phyloP scores from a whole-genome alignment of 23 tunicate species.

The Halocynthia roretzi region DNA sequence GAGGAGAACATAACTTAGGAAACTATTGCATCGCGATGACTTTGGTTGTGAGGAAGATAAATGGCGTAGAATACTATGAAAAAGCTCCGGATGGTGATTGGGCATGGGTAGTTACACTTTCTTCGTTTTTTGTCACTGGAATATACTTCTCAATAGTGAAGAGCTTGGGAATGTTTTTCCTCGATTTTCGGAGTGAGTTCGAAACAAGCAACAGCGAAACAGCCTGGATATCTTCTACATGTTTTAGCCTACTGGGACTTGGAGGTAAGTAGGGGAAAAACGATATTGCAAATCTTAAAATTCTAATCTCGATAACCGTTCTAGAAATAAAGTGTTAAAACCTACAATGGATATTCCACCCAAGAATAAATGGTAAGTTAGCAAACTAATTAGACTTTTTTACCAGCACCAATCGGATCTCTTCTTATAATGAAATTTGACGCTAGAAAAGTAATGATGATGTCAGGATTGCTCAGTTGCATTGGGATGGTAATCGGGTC shows the following conservation, averaged over 20 bases:
- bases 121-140: constrained; percentile 24
- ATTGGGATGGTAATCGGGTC: constrained; percentile 34
- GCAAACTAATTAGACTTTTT: not conserved
- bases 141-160: constrained; percentile 24
- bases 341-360: not conserved
- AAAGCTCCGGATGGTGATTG: constrained; percentile 64
- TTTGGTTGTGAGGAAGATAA: constrained; percentile 5
- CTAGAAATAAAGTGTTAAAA: not conserved
- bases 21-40: not conserved
- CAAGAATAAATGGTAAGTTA: not conserved
- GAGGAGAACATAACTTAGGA: no score
- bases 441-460: constrained; percentile 31
- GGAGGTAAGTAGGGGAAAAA: constrained; percentile 21
- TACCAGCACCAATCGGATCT: constrained; percentile 26
- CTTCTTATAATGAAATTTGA: constrained; percentile 17
- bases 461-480: constrained; percentile 38
- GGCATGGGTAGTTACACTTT: constrained; percentile 47
- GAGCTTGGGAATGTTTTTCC: constrained; percentile 43
- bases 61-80: constrained; percentile 1
- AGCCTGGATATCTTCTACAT: constrained; percentile 33
- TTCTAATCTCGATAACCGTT: not conserved
- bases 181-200: constrained; percentile 36
- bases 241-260: constrained; percentile 18
- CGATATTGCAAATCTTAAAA: no score
- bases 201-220: constrained; percentile 43